These are phyloP conservation scores for Drepanosiphum platanoidis DNA, from an alignment of 2,888 invertebrate species.

Conservation along the genomic window DNA sequence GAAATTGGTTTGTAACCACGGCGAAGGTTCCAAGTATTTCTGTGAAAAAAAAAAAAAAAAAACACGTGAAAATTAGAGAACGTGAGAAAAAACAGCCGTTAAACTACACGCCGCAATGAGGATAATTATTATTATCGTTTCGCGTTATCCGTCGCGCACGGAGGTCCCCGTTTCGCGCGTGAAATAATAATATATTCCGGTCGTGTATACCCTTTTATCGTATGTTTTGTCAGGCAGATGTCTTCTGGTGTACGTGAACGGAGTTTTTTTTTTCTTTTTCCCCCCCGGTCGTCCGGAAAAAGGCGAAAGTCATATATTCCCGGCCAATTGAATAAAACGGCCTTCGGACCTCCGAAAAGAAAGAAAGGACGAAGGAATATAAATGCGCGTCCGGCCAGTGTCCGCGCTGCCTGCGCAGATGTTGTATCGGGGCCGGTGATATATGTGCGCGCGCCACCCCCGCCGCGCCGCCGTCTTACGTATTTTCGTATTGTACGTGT, in stretches of 20 bases:
- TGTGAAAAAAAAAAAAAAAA: constrained; percentile 14
- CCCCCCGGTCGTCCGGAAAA: not conserved
- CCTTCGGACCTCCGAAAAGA: constrained; percentile 17
- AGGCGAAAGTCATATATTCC: constrained; percentile 44
- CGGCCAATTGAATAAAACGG: constrained; percentile 58
- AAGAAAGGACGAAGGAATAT: constrained; percentile 30
- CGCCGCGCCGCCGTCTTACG: too few species aligned
- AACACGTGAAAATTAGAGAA: not conserved
- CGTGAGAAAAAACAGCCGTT: not conserved
- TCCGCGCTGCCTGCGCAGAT: constrained; percentile 27
- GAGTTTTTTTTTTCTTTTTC: constrained; percentile 26
- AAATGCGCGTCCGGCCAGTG: constrained; percentile 49
- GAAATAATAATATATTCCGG: constrained; percentile 54
- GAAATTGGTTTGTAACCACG: constrained; percentile 57
- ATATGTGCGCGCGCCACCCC: constrained; percentile 29
- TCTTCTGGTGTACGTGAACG: constrained; percentile 51
- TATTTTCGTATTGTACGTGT: too few species aligned
- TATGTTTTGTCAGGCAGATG: constrained; percentile 62
- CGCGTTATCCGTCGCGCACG: not conserved
- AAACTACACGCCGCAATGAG: too few species aligned
- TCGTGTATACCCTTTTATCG: constrained; percentile 59
- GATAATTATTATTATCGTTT: too few species aligned
- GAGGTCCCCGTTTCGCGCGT: not conserved
- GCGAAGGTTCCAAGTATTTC: constrained; percentile 53
- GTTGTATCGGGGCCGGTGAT: constrained; percentile 50